A percentile compares a stretch with the other conserved stretches of the same genome.
phyloP scores from a whole-genome alignment of 2,888 invertebrate genomes.

The Deilephila porcellus region DNA sequence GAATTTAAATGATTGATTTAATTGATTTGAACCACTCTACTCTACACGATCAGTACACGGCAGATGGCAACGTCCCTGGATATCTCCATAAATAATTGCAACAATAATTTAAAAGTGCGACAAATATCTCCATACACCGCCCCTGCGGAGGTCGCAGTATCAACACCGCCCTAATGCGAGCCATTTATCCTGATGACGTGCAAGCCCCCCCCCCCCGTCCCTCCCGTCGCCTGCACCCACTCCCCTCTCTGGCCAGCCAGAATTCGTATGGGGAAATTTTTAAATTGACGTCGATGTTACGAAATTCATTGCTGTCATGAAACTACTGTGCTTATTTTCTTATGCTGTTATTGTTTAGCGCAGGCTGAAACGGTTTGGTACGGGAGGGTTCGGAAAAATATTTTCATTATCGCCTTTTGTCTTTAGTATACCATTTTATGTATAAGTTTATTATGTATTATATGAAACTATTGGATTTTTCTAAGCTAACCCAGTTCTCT shows the following conservation, averaged over 20 bases:
- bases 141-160: constrained; percentile 15
- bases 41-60: background rate
- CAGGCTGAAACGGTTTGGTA: background rate
- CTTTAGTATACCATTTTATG: no score
- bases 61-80: background rate
- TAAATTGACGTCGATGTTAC: constrained; percentile 5
- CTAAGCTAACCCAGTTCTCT: no score
- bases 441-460: no score
- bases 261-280: constrained; percentile 7
- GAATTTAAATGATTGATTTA: no score
- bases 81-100: constrained; percentile 13
- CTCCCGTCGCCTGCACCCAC: background rate
- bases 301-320: constrained; percentile 4
- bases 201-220: background rate
- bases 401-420: no score
- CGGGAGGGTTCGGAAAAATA: background rate
- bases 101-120: constrained; percentile 24
- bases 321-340: background rate
- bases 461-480: no score
- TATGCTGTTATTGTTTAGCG: background rate
- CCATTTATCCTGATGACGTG: constrained; percentile 21
- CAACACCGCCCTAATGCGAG: constrained; percentile 20
- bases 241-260: background rate
- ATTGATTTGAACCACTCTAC: no score
- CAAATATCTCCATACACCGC: constrained; percentile 17